Percentiles rank a stretch among this genome's conserved stretches.
phyloP scores from a whole-genome alignment of 2,797 vertebrate genomes.

The Lerista edwardsae region DNA sequence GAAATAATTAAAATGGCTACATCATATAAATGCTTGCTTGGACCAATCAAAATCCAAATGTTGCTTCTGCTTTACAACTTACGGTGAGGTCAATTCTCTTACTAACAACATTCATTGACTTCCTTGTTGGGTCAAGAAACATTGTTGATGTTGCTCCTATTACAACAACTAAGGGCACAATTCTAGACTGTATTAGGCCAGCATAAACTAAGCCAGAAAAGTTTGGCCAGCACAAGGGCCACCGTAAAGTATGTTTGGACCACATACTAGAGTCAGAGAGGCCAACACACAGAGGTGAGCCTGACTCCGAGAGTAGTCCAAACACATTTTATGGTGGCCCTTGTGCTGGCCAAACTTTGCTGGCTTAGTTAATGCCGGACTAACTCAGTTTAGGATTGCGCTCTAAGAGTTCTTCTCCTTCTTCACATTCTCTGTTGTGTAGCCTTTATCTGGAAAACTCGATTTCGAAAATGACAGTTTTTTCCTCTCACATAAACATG shows the following conservation, averaged over 20 bases:
- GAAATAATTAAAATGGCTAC: not conserved
- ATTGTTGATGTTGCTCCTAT: constrained; percentile 3
- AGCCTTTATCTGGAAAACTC: not conserved
- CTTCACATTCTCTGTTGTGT: not conserved
- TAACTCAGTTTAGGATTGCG: too few relatives aligned
- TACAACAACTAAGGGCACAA: not conserved
- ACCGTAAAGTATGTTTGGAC: too few relatives aligned
- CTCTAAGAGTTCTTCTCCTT: too few relatives aligned
- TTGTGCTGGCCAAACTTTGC: too few relatives aligned
- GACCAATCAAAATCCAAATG: not conserved
- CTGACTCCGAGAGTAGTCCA: too few relatives aligned
- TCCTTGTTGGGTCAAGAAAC: not conserved
- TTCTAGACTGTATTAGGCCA: too few relatives aligned
- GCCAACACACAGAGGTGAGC: too few relatives aligned
- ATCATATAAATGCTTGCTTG: not conserved
- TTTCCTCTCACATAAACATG: not conserved
- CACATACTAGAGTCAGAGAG: too few relatives aligned
- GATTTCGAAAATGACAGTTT: not conserved
- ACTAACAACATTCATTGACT: not conserved
- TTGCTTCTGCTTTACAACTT: not conserved
- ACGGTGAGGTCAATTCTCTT: not conserved
- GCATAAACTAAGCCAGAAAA: too few relatives aligned
- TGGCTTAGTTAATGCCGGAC: too few relatives aligned
- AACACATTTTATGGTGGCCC: too few relatives aligned
- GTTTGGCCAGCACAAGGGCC: too few relatives aligned